Base-by-base conservation (phyloP, 2,113 vertebrate genomes). In the Psittacara wagleri region DNA sequence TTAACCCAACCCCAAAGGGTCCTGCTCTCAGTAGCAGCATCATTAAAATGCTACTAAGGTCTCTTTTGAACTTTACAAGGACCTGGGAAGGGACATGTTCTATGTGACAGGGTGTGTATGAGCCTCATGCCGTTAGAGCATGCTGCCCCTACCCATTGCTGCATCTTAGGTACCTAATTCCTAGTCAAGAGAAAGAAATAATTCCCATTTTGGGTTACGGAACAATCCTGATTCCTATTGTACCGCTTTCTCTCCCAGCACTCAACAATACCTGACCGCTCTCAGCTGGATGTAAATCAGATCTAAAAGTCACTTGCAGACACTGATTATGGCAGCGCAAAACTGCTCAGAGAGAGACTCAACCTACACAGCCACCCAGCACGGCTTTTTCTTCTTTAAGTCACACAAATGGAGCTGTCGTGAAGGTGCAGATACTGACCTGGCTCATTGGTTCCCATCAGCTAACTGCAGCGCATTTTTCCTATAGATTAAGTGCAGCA, bases 121-220 rank as follows among this genome's bases (percentile, higher is more conserved):
- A 83, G 66, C 39, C 67, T 69, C 2, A 0, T 64, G 33, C 39
- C 1, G 0, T 27, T 19, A 29, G 0, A 83, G 48, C 17, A 5
- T 2, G 31, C 46, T 57, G 41, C 17, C 19, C 24, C 69, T 37
- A 54, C 15, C 48, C 62, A 28, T 20, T 51, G 43, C 24, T 72
- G 52, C 49, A 20, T 28, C 86, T 63, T 8, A 74, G 46, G 59
- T 59, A 49, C 7, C 4, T 15, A 74, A 70, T 33, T 63, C 55
- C 76, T 35, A 46, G 9, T 5, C 7, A 59, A 49, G 41, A 87
- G 59, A 70, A 73, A 83, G 44, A 73, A 90, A 54, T 12, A 37
- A 75, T 29, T 78, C 59, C 37, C 35, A 11, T 18, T 91, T 84
- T 51, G 35, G 66, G 23, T 79, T 68, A 61, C 4, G 2, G 61